Conservation (phyloP, 2,888 invertebrate genomes). For the Hetaerina titia region DNA sequence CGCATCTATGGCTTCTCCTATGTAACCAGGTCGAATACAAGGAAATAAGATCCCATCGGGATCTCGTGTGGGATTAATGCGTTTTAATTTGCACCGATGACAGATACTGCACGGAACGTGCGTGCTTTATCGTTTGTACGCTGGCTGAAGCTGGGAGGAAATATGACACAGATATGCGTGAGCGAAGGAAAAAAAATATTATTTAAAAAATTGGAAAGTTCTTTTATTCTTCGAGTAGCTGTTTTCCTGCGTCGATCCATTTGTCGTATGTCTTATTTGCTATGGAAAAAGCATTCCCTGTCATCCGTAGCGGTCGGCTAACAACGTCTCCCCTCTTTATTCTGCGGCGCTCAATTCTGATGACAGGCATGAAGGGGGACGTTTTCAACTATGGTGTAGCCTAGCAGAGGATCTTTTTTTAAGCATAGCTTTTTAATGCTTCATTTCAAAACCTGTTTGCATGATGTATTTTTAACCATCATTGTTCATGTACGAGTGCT, state of each 20-base stretch:
- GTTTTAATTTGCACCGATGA: constrained; percentile 16
- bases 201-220: neutral
- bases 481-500: no score
- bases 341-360: neutral
- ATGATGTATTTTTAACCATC: neutral
- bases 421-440: neutral
- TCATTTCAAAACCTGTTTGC: neutral
- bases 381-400: neutral
- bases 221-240: neutral
- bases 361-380: neutral
- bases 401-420: neutral
- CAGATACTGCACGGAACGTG: neutral
- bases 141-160: neutral
- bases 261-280: constrained; percentile 25
- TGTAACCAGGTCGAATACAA: neutral
- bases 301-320: neutral
- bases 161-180: neutral
- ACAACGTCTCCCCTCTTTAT: neutral
- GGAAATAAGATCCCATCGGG: neutral
- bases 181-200: neutral
- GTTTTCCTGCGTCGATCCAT: neutral
- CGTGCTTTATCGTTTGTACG: neutral
- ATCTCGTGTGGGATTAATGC: neutral
- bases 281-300: neutral
- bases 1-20: neutral